A percentile compares a stretch with the other conserved stretches of the same genome.
Evolutionary conservation across 2,888 invertebrate genomes (phyloP).

Genomic region (Cephalotes varians): DNA sequence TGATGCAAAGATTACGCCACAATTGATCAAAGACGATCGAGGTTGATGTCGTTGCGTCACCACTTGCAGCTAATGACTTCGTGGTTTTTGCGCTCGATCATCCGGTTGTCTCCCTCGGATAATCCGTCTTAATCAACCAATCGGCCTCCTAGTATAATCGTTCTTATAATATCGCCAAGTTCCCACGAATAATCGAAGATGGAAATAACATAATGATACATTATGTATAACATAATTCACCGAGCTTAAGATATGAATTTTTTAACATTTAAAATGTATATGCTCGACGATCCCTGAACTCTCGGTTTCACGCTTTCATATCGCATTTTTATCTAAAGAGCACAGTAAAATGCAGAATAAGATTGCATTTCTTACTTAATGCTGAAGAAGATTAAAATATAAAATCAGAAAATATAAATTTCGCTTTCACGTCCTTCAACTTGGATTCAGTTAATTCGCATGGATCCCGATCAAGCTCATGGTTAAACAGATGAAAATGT

Average conservation of each 20-base stretch:
- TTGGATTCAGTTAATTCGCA: not conserved
- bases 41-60: constrained; percentile 40
- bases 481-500: not conserved
- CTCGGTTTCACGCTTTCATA: not conserved
- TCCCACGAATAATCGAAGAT: constrained; percentile 30
- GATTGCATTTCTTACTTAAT: not conserved
- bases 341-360: not conserved
- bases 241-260: not conserved
- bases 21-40: constrained; percentile 41
- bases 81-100: constrained; percentile 44
- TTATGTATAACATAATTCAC: constrained; percentile 10
- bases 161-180: constrained; percentile 37
- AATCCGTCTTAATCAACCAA: constrained; percentile 43
- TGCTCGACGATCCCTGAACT: not conserved
- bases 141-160: constrained; percentile 3
- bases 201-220: not conserved
- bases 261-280: constrained; percentile 15
- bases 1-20: constrained; percentile 35
- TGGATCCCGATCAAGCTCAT: not conserved
- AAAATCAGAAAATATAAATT: too few species aligned
- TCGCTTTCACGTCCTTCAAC: not conserved
- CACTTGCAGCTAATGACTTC: constrained; percentile 29
- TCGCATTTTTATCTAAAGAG: not conserved
- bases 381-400: not conserved
- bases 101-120: constrained; percentile 34